A percentile compares a stretch with the other conserved stretches of the same genome.
These are phyloP conservation scores for Coptotermes formosanus DNA, from an alignment of 1,140 invertebrate species.

Conservation along the genomic window DNA sequence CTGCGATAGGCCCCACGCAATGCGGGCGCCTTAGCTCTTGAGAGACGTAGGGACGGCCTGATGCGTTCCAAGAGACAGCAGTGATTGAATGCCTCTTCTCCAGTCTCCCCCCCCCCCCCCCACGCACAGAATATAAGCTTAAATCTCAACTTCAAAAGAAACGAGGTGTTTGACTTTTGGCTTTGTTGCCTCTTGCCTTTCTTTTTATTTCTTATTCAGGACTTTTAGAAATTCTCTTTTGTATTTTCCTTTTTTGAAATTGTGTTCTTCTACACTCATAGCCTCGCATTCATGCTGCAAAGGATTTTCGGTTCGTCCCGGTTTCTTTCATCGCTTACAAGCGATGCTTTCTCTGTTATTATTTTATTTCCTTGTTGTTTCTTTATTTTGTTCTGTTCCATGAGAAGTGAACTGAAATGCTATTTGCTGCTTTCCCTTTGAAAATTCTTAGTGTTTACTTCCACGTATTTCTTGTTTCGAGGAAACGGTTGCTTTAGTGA, in stretches of 20 bases:
- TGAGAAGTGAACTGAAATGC: not conserved
- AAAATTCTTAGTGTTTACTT: no score
- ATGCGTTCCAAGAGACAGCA: not conserved
- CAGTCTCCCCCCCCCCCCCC: not conserved
- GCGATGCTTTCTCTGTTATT: no score
- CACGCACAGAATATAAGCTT: not conserved
- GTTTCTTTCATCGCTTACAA: not conserved
- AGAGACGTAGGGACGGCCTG: not conserved
- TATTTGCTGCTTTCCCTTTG: not conserved
- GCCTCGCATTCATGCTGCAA: not conserved
- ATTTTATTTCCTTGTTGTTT: no score
- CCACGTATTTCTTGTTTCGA: not conserved
- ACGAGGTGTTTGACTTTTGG: not conserved
- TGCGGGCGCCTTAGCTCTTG: not conserved
- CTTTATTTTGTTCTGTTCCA: no score
- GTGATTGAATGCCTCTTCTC: not conserved
- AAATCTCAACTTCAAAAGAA: slow-evolving; percentile 4
- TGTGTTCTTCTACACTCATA: not conserved
- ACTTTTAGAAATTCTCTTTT: not conserved
- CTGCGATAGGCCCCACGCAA: not conserved
- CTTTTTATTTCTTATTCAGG: not conserved
- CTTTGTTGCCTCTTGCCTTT: not conserved
- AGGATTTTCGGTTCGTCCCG: not conserved
- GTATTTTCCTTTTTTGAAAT: not conserved
- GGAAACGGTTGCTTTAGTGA: not conserved